Conservation (phyloP, 2,888 invertebrate species). For the Habrosyne pyritoides region DNA sequence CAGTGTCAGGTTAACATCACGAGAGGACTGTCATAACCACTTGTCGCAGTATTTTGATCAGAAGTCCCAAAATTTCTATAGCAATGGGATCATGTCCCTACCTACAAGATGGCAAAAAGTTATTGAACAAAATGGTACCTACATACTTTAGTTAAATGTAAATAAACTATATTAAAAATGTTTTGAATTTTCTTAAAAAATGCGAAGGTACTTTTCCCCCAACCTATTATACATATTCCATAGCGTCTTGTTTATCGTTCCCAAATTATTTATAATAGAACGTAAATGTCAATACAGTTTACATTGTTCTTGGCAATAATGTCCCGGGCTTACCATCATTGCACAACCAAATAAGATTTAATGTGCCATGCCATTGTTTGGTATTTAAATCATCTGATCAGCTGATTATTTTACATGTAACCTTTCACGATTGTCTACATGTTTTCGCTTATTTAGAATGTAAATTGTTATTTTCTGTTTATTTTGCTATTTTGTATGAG, state of each 20-base stretch:
- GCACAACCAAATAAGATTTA: slow-evolving; percentile 53
- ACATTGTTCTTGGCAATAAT: slow-evolving; percentile 40
- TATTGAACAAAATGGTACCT: no score
- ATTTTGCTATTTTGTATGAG: slow-evolving; percentile 5
- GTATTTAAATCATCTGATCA: slow-evolving; percentile 77
- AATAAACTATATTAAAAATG: no score
- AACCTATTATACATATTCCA: no score
- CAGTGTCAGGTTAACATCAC: no score
- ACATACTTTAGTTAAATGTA: no score
- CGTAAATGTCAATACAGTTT: slow-evolving; percentile 68
- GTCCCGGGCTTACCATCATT: slow-evolving; percentile 39
- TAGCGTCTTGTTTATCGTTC: slow-evolving; percentile 18
- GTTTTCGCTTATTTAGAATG: slow-evolving; percentile 32
- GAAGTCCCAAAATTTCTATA: no score
- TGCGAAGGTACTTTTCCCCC: no score
- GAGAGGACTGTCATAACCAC: no score
- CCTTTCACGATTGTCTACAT: slow-evolving; percentile 74
- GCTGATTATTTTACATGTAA: slow-evolving; percentile 70
- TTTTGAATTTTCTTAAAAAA: no score
- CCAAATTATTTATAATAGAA: slow-evolving; percentile 40
- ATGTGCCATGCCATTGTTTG: slow-evolving; percentile 63
- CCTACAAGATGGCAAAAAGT: no score
- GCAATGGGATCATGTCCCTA: no score
- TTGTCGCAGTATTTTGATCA: no score
- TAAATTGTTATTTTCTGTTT: slow-evolving; percentile 21